Percentiles rank a stretch among this genome's conserved stretches.
phyloP scores from a whole-genome alignment of 2,113 vertebrate species.

The Lepisosteus osseus region DNA sequence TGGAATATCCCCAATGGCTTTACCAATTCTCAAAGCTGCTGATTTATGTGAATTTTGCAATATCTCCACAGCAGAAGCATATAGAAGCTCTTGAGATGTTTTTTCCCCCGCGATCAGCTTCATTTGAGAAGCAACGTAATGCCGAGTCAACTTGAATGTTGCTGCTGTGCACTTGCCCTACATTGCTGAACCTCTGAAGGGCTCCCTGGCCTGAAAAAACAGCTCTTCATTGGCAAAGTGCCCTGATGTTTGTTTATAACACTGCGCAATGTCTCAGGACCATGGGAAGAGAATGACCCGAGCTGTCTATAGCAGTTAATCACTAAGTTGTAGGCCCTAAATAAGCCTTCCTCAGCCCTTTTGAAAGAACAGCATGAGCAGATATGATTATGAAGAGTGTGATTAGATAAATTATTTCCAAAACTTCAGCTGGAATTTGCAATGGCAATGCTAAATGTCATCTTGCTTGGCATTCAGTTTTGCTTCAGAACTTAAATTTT shows the following conservation, averaged over 20 bases:
- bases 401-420: neutral
- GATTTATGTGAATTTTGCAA: too few species aligned
- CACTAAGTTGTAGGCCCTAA: neutral
- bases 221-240: neutral
- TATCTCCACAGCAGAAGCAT: too few species aligned
- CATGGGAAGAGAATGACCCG: conserved; percentile 14
- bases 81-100: too few species aligned
- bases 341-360: neutral
- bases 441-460: too few species aligned
- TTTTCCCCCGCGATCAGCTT: too few species aligned
- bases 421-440: neutral
- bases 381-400: neutral
- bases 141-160: too few species aligned
- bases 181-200: neutral
- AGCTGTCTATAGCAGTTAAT: conserved; percentile 1
- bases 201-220: neutral
- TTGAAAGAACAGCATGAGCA: neutral
- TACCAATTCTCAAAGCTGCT: too few species aligned
- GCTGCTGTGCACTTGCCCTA: neutral
- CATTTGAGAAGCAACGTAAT: too few species aligned
- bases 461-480: too few species aligned
- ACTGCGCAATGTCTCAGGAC: conserved; percentile 4
- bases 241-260: conserved; percentile 5
- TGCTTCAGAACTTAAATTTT: too few species aligned
- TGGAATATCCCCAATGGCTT: too few species aligned